Evolutionary conservation across 1,140 invertebrate species (phyloP).

Genomic region (Oryzaephilus surinamensis): DNA sequence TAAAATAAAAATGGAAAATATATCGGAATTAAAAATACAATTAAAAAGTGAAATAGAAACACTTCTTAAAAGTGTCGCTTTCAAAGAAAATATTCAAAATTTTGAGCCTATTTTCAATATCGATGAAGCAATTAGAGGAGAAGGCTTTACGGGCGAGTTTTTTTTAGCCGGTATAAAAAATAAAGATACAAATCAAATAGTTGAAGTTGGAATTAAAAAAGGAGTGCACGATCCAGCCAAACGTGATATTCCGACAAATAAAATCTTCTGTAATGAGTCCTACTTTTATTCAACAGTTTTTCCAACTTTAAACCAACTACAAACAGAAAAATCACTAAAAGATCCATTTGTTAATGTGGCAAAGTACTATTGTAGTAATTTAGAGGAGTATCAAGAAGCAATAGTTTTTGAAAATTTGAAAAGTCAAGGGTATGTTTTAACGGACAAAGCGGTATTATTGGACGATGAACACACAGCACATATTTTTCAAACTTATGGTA

Average conservation of each 20-base stretch:
- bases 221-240: neutral
- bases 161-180: neutral
- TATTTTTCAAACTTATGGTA: constrained; percentile 21
- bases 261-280: neutral
- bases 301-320: constrained; percentile 2
- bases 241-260: neutral
- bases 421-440: neutral
- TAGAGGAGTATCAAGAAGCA: neutral
- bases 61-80: no score
- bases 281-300: constrained; percentile 4
- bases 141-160: neutral
- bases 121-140: no score
- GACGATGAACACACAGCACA: constrained; percentile 18
- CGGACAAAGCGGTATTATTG: constrained; percentile 18
- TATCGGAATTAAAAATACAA: no score
- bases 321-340: neutral
- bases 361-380: neutral
- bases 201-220: neutral
- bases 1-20: no score
- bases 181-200: neutral
- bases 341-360: neutral
- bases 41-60: no score
- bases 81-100: no score
- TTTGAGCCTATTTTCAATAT: no score
- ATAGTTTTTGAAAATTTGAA: constrained; percentile 2